Base-by-base conservation (phyloP, 2,797 vertebrate species). In the Nannoperca australis region DNA sequence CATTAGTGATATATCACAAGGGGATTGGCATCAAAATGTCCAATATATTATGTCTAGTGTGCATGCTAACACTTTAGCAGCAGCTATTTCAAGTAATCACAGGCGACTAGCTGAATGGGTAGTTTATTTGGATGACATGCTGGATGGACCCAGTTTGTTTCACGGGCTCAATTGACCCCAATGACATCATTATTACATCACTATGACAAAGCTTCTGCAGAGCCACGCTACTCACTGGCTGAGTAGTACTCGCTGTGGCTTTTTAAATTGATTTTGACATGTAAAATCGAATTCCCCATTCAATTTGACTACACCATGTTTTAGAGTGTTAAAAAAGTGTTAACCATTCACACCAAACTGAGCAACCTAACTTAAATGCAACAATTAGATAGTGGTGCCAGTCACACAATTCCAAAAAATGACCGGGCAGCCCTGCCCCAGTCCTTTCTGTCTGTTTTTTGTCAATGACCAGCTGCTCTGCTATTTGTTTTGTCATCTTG, bases 151-250 rank as follows among this genome's bases (percentile, higher is more conserved):
- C 22, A 1, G 17, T 27, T 62, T 62, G 9, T 45, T 30, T 15
- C 58, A 60, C 12, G 40, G 36, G 7, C 7, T 24, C 11, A 49
- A 30, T n/a, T 13, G 7, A 14, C 18, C 1, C 12, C 14, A 3
- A 34, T 64, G 44, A 64, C 18, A 34, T 64, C 18, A 12, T n/a
- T 8, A 49, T 34, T 45, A 64, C 62, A 64, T 64, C 18, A 64
- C 36, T 30, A 49, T 22, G 18, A 50, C 30, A 20, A n/a, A 64
- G 27, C 27, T 34, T 11, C 11, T 49, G 22, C 8, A 27, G 12
- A 64, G 18, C 15, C 7, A 45, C 60, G 44, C 24, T 27, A 27
- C 24, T 56, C n/a, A 7, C 20, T 9, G 3, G 2, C 47, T 15
- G 9, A 36, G 13, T n/a, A 14, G 11, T 17, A 15, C 47, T 51